Evolutionary conservation across 2,113 vertebrate genomes (phyloP).

Genomic region (Hypomesus transpacificus): DNA sequence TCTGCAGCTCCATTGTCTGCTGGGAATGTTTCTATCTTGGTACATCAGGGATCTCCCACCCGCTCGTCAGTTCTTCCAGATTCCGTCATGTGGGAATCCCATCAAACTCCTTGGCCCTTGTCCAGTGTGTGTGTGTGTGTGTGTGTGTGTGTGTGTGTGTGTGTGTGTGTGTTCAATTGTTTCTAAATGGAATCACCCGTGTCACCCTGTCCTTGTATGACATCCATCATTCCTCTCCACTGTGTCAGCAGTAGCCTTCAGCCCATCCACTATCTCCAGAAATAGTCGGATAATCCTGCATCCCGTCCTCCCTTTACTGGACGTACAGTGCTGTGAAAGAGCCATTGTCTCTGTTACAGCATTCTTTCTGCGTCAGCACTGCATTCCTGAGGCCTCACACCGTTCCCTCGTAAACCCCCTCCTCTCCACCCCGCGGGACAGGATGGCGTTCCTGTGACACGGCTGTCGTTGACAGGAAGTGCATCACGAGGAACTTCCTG

Average conservation of each 20-base stretch:
- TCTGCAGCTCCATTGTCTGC: background rate
- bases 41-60: constrained; percentile 18
- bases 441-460: background rate
- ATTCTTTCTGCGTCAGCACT: background rate
- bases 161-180: background rate
- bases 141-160: background rate
- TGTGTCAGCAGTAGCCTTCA: background rate
- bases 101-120: constrained; percentile 32
- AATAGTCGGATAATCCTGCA: background rate
- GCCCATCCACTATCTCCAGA: background rate
- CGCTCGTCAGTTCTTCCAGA: constrained; percentile 16
- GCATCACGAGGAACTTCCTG: constrained; percentile 52
- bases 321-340: background rate
- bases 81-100: constrained; percentile 21
- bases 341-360: background rate
- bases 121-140: constrained; percentile 10
- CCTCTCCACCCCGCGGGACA: constrained; percentile 48
- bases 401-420: constrained; percentile 5
- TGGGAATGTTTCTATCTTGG: constrained; percentile 29
- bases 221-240: background rate
- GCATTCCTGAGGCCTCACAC: constrained; percentile 23
- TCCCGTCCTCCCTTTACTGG: background rate
- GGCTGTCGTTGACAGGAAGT: constrained; percentile 46
- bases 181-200: background rate
- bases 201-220: background rate